phyloP scores from a whole-genome alignment of 2,113 vertebrate species.

The Leucosticte australis region DNA sequence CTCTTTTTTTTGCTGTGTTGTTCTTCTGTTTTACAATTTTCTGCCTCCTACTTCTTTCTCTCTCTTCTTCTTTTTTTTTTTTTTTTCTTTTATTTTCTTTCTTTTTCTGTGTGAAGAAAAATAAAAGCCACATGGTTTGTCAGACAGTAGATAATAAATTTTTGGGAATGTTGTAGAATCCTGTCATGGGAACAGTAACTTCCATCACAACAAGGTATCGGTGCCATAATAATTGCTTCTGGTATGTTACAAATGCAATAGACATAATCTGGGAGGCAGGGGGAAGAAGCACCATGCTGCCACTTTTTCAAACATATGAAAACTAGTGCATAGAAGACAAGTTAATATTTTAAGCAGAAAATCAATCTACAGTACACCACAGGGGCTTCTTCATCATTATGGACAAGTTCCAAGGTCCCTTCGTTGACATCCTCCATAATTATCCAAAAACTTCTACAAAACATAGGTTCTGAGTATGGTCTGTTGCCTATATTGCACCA shows the following conservation, averaged over 20 bases:
- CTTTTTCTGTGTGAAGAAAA: background rate
- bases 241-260: background rate
- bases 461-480: background rate
- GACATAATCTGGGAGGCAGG: background rate
- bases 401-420: background rate
- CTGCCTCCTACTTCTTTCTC: background rate
- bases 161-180: background rate
- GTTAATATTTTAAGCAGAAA: background rate
- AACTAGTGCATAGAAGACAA: background rate
- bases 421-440: background rate
- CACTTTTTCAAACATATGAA: background rate
- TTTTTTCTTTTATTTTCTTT: background rate
- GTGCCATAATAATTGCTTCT: background rate
- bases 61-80: background rate
- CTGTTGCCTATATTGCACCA: background rate
- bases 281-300: background rate
- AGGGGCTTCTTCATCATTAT: background rate
- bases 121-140: background rate
- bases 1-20: background rate
- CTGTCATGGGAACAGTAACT: background rate
- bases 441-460: background rate
- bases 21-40: background rate
- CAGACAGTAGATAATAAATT: background rate
- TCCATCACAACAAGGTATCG: background rate
- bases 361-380: background rate